Evolutionary conservation across 2,797 vertebrate species (phyloP).

Genomic region (Lagodon rhomboides): DNA sequence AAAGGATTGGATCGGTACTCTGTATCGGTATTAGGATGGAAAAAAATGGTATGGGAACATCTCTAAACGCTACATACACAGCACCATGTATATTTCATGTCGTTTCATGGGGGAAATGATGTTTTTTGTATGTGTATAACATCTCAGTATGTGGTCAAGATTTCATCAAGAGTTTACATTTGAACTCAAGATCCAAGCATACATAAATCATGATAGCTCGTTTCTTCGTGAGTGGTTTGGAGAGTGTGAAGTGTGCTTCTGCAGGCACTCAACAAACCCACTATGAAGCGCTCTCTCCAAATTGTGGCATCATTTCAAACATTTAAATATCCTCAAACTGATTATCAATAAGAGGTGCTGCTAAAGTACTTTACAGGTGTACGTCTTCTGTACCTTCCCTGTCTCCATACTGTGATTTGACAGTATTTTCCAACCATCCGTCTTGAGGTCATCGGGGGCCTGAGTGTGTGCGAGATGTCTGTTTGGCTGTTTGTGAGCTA

Average conservation of each 20-base stretch:
- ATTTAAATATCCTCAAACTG: background rate
- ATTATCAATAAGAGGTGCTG: background rate
- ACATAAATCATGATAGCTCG: background rate
- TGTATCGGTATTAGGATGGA: no score
- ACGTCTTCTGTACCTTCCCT: background rate
- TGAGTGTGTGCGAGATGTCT: conserved; percentile 44
- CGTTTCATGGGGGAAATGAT: background rate
- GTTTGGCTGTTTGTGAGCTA: conserved; percentile 51
- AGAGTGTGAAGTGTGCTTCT: background rate
- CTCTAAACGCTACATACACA: background rate
- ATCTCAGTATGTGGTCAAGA: background rate
- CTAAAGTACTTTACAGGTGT: background rate
- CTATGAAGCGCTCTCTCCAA: background rate
- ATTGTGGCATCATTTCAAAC: background rate
- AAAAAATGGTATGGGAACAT: no score
- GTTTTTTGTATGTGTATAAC: background rate
- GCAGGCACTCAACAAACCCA: background rate
- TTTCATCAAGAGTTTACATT: background rate
- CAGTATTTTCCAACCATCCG: conserved; percentile 48
- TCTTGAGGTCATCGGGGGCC: conserved; percentile 45
- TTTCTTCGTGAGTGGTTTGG: background rate
- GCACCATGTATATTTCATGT: background rate
- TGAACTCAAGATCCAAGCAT: background rate
- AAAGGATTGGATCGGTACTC: no score
- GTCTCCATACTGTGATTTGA: conserved; percentile 39